Conservation (phyloP, 2,797 vertebrate genomes). For the Sciurus carolinensis region DNA sequence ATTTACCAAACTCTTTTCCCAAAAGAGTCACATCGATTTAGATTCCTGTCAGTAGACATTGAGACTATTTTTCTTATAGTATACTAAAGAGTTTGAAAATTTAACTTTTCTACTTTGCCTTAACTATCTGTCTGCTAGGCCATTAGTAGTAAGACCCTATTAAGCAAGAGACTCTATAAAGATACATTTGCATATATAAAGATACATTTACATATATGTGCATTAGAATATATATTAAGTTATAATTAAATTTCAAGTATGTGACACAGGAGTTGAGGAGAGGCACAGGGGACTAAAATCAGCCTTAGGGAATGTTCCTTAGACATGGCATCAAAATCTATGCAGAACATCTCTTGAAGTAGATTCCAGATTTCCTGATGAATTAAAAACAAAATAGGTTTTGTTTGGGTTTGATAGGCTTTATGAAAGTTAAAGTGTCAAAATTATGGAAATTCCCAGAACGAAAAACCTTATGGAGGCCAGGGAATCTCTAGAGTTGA, state of each 20-base stretch:
- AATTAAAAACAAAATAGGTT: slow-evolving; percentile 3
- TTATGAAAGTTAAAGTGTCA: neutral
- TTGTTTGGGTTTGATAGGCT: neutral
- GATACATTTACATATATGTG: neutral
- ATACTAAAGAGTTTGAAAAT: neutral
- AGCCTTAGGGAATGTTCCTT: neutral
- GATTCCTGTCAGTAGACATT: neutral
- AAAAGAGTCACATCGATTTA: neutral
- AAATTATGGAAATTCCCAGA: neutral
- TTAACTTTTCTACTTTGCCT: neutral
- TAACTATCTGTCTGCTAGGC: neutral
- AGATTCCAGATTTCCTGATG: neutral
- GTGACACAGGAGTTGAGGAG: neutral
- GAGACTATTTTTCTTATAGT: neutral
- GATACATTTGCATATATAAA: neutral
- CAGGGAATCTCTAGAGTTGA: neutral
- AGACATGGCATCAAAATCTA: neutral
- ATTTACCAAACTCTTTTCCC: neutral
- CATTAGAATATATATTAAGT: neutral
- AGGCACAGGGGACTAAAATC: neutral
- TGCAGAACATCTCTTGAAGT: neutral
- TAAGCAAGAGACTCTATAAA: neutral
- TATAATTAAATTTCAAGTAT: neutral
- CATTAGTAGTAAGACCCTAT: neutral
- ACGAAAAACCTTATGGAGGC: accelerated